Evolutionary conservation across 1,140 invertebrate species (phyloP).

Genomic region (Mamestra configurata): DNA sequence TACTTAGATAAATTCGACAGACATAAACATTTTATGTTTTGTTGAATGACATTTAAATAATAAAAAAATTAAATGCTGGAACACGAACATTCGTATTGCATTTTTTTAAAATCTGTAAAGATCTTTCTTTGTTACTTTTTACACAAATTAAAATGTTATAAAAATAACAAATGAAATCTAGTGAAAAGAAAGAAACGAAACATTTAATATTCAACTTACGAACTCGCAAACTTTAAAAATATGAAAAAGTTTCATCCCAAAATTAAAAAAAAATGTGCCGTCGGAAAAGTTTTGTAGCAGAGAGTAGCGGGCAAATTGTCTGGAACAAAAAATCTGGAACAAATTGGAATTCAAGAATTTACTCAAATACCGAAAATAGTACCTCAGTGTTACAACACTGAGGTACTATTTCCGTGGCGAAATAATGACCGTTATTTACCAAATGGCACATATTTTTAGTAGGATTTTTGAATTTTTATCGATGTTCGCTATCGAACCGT

Average conservation of each 20-base stretch:
- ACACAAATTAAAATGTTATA: conserved; percentile 16
- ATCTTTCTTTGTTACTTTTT: conserved; percentile 13
- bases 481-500: neutral
- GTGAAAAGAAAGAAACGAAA: conserved; percentile 36
- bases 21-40: neutral
- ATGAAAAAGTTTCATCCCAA: conserved; percentile 44
- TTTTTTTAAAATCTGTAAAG: neutral
- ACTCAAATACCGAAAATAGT: conserved; percentile 24
- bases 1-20: neutral
- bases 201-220: conserved; percentile 51
- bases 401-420: neutral
- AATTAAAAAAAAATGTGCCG: conserved; percentile 55
- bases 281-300: conserved; percentile 39
- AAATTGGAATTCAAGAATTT: conserved; percentile 46
- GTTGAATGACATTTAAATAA: neutral
- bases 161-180: conserved; percentile 28
- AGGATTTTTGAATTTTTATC: neutral
- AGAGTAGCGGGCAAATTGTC: neutral
- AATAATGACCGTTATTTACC: neutral
- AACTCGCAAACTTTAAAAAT: conserved; percentile 42
- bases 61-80: neutral
- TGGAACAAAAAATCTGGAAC: neutral
- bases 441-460: too few species aligned
- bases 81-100: neutral
- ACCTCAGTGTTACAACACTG: conserved; percentile 16